Conservation (phyloP, 2,888 invertebrate genomes). For the Strigamia maritima region DNA sequence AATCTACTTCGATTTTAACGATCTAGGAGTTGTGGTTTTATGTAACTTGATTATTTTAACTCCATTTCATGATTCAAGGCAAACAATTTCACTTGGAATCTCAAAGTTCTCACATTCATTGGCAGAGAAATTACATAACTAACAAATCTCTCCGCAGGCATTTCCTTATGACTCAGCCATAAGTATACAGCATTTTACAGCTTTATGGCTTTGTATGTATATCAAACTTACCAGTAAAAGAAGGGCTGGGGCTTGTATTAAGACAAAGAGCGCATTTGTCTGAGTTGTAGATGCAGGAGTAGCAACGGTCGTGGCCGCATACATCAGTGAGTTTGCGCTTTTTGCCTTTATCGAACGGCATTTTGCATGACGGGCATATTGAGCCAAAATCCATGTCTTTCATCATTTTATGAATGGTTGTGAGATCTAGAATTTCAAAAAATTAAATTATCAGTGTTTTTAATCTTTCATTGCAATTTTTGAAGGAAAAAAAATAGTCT, state of each 20-base stretch:
- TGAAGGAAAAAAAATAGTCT: not conserved
- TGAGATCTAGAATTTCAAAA: slow-evolving; percentile 47
- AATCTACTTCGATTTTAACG: not conserved
- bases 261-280: slow-evolving; percentile 84
- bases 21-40: not conserved
- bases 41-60: not conserved
- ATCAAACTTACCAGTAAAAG: not conserved
- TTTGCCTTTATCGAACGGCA: slow-evolving; percentile 95
- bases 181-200: not conserved
- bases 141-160: not conserved
- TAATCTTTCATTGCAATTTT: not conserved
- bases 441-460: slow-evolving; percentile 37
- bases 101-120: not conserved
- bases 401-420: slow-evolving; percentile 47
- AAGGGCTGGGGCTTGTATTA: not conserved
- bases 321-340: slow-evolving; percentile 91
- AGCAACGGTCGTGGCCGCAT: slow-evolving; percentile 93
- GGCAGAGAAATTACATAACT: not conserved
- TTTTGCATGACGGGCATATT: slow-evolving; percentile 52
- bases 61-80: not conserved
- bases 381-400: slow-evolving; percentile 40
- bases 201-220: not conserved
- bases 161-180: not conserved
- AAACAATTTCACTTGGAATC: not conserved
- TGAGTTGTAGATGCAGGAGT: slow-evolving; percentile 89